These are phyloP conservation scores for Shargacucullia verbasci DNA, from an alignment of 2,888 invertebrate species.

Conservation along the genomic window DNA sequence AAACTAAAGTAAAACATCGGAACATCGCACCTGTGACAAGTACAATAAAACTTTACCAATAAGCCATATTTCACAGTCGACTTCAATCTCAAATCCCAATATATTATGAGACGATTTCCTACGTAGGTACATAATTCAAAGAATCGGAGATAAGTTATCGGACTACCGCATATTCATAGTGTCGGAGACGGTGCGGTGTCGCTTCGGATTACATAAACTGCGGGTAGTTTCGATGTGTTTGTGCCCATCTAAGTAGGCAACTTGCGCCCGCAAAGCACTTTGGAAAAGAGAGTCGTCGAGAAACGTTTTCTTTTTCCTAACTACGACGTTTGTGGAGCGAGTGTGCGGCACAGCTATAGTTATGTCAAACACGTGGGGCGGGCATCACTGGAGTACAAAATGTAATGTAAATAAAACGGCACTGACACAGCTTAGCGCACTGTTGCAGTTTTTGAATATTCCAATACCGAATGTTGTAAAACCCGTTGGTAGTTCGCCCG, in stretches of 20 bases:
- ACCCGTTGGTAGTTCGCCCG: slow-evolving; percentile 25
- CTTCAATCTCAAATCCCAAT: slow-evolving; percentile 86
- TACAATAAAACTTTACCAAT: slow-evolving; percentile 88
- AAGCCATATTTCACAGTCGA: slow-evolving; percentile 86
- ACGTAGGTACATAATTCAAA: slow-evolving; percentile 79
- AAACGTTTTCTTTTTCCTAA: slow-evolving; percentile 58
- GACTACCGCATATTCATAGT: slow-evolving; percentile 78
- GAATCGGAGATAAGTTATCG: slow-evolving; percentile 81
- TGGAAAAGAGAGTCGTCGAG: slow-evolving; percentile 54
- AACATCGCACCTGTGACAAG: slow-evolving; percentile 83
- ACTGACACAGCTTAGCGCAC: slow-evolving; percentile 50
- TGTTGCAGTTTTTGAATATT: slow-evolving; percentile 48
- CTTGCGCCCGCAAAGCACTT: slow-evolving; percentile 69
- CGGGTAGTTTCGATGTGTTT: slow-evolving; percentile 61
- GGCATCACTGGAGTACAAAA: slow-evolving; percentile 51
- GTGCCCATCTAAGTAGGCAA: slow-evolving; percentile 63
- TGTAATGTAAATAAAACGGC: slow-evolving; percentile 53
- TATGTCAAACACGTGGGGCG: slow-evolving; percentile 41
- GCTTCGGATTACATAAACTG: slow-evolving; percentile 65
- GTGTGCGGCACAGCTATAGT: slow-evolving; percentile 46
- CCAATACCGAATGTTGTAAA: slow-evolving; percentile 33
- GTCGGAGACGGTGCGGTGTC: slow-evolving; percentile 66
- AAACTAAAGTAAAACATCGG: slow-evolving; percentile 73
- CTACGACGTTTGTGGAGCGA: slow-evolving; percentile 52
- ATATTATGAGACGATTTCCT: slow-evolving; percentile 83